Evolutionary conservation across 2,797 vertebrate species (phyloP), one percentile per base, ranked within the genome.

Genomic region (Anguilla megastoma): DNA sequence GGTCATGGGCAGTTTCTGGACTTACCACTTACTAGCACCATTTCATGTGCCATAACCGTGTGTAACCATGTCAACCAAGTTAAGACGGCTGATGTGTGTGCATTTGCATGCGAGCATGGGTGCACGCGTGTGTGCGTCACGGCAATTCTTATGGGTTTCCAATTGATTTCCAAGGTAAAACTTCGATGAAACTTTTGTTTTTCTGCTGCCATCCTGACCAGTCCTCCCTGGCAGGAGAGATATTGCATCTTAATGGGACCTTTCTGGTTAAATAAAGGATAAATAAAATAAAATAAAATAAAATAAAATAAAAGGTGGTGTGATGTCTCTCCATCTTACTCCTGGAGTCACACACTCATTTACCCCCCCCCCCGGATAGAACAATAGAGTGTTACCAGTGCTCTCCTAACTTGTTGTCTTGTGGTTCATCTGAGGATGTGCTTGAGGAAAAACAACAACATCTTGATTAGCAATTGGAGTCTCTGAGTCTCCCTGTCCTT

Each of bases 401-500:
- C 79, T 48, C 36, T 21, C 76, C 36, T 45, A 8, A 50, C 74
- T 76, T 21, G 24, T 45, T 48, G 21, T 9, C n/a, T 24, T 21
- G 2, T 50, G 45, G 79, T 82, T 82, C 79, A 82, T 9, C 41
- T 50, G 45, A 82, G 79, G 79, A 48, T 82, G 41, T 9, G 21
- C 41, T 82, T 9, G 18, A n/a, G 45, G 41, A 82, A 48, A n/a
- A n/a, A 82, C 79, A 48, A 82, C 50, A 82, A 82, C 79, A 82
- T 82, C 79, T 50, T 50, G 41, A 82, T 48, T 82, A 48, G 79
- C 10, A 33, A 3, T 1, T 24, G 45, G 79, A 48, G 41, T 50
- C 74, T 82, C 36, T 79, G 74, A 45, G 33, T 18, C 24, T n/a
- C 41, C 7, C 6, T 48, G 41, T 14, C 45, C 24, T 48, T 45